Evolutionary conservation across 2,888 invertebrate genomes (phyloP), one percentile per base, ranked within the genome.

Genomic region (Epirrita christyi): DNA sequence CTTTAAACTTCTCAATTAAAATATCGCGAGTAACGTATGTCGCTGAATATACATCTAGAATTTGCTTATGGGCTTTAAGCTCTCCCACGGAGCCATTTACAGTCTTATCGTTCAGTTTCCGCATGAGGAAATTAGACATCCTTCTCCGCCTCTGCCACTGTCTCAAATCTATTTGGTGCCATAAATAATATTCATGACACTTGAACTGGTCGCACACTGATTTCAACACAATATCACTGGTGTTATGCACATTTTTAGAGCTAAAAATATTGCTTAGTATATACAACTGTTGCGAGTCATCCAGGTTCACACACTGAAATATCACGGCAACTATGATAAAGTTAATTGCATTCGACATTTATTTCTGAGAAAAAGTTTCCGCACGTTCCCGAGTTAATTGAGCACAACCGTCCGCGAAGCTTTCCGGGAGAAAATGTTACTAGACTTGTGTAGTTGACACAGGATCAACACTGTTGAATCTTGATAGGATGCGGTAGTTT

Each of bases 141-240:
- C 88, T 88, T 80, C 85, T 80, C 6, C 90, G 76, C 36, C 81
- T 78, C 62, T 91, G 89, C 90, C 90, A 91, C 67, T 85, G 85
- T 64, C 83, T 85, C 52, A 89, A 78, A 71, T 83, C 77, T 52
- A 82, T 72, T 51, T 80, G 79, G 55, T 76, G 73, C 80, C 80
- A 80, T 59, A 83, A 69, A 68, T 80, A 75, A 64, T 80, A 77
- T 67, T 80, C 77, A 34, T 77, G 72, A 71, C 80, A 83, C 66
- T 80, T 81, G 36, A 75, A 79, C 14, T 75, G 68, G 61, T 80
- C 80, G 66, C 72, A 59, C 67, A 69, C 64, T 55, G 68, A 67
- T 71, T 51, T 71, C 65, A 64, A 48, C 66, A 74, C 68, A 67
- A 54, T 68, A 67, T 56, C 59, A 61, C 56, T 60, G 9, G 54